Evolutionary conservation across 2,888 invertebrate species (phyloP).

Genomic region (Anoplius nigerrimus): DNA sequence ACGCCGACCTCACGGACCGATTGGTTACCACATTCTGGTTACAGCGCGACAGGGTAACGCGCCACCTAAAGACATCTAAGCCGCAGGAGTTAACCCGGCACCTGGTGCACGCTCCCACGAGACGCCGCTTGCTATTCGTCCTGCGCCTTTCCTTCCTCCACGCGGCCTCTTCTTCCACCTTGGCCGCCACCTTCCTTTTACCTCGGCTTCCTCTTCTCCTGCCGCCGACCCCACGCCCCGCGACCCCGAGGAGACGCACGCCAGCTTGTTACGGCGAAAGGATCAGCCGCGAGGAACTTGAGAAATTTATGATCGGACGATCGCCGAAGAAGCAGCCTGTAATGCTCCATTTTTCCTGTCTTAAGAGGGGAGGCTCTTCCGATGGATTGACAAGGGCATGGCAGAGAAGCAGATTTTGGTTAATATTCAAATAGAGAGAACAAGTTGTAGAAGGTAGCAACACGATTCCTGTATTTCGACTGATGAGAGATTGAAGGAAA

Average conservation of each 20-base stretch:
- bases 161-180: slow-evolving; percentile 39
- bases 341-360: neutral
- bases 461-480: too few relatives aligned
- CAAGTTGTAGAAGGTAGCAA: too few relatives aligned
- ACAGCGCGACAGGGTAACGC: slow-evolving; percentile 59
- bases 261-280: too few relatives aligned
- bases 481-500: too few relatives aligned
- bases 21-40: slow-evolving; percentile 59
- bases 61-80: slow-evolving; percentile 66
- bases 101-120: slow-evolving; percentile 73
- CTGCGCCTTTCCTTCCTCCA: slow-evolving; percentile 49
- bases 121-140: slow-evolving; percentile 72
- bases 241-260: neutral
- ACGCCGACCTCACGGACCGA: slow-evolving; percentile 52
- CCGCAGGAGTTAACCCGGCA: slow-evolving; percentile 70
- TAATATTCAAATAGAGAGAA: too few relatives aligned
- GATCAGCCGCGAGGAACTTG: slow-evolving; percentile 6
- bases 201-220: slow-evolving; percentile 13
- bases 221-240: slow-evolving; percentile 7
- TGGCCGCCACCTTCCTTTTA: slow-evolving; percentile 42
- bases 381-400: too few relatives aligned
- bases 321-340: neutral
- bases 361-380: too few relatives aligned
- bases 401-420: too few relatives aligned
- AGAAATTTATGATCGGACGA: neutral